A percentile compares a stretch with the other conserved stretches of the same genome.
Evolutionary conservation across 2,113 vertebrate species (phyloP).

Genomic region (Arenaria interpres): DNA sequence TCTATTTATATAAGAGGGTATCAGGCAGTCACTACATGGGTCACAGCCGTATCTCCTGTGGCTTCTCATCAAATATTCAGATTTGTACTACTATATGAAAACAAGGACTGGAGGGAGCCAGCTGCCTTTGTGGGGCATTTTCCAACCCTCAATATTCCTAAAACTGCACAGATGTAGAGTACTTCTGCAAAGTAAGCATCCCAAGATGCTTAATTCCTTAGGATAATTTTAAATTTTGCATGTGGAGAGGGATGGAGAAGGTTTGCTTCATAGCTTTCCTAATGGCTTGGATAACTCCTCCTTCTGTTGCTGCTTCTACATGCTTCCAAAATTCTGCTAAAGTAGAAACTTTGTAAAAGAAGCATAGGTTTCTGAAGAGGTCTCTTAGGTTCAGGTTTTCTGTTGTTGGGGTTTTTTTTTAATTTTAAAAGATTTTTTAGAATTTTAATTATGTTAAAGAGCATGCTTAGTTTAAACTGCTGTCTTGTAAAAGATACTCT

Average conservation of each 20-base stretch:
- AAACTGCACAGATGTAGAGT: not conserved
- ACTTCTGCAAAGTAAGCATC: not conserved
- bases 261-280: not conserved
- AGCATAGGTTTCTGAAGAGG: rapidly evolving
- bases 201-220: not conserved
- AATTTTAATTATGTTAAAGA: not conserved
- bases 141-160: not conserved
- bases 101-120: not conserved
- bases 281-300: not conserved
- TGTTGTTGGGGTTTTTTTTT: not conserved
- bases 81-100: not conserved
- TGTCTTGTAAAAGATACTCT: not conserved
- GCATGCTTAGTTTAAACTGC: not conserved
- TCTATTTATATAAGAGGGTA: not conserved
- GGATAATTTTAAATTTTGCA: not conserved
- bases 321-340: not conserved
- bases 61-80: not conserved
- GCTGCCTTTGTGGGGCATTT: not conserved
- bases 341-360: not conserved
- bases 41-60: no score
- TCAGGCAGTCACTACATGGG: not conserved
- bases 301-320: not conserved
- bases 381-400: not conserved
- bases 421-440: not conserved
- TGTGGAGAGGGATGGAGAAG: not conserved